Evolutionary conservation across 2,797 vertebrate species (phyloP).

Genomic region (Eulemur coronatus): DNA sequence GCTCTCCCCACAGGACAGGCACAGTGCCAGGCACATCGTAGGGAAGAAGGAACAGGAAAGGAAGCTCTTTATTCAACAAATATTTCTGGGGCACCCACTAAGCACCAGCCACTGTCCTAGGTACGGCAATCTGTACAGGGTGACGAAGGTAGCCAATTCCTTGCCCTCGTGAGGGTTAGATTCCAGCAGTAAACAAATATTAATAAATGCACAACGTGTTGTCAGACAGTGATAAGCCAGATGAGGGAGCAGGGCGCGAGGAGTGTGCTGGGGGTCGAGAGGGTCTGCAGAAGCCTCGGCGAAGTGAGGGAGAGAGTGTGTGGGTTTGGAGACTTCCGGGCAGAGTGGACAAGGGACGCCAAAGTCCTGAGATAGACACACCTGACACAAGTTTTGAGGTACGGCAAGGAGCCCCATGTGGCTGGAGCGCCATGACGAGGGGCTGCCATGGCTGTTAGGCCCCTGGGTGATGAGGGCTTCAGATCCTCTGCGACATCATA

Average conservation of each 20-base stretch:
- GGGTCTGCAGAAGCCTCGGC: neutral
- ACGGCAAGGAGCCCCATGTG: neutral
- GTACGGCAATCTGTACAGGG: neutral
- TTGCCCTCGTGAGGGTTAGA: neutral
- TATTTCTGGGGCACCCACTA: neutral
- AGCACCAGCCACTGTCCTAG: neutral
- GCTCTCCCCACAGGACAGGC: neutral
- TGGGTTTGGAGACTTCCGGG: neutral
- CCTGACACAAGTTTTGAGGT: neutral
- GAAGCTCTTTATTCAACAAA: neutral
- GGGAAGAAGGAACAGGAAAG: neutral
- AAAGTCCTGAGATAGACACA: neutral
- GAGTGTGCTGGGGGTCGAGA: neutral
- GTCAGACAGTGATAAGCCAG: neutral
- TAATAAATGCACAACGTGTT: neutral
- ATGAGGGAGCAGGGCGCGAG: no score
- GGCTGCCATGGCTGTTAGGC: neutral
- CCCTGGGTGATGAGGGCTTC: no score
- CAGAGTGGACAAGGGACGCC: no score
- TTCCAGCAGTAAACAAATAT: neutral
- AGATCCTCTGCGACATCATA: neutral
- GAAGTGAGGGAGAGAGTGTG: neutral
- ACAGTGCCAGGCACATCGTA: neutral
- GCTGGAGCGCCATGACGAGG: neutral
- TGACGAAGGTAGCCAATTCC: neutral